Evolutionary conservation across 2,797 vertebrate genomes (phyloP).

Genomic region (Heteromormyrus szaboi): DNA sequence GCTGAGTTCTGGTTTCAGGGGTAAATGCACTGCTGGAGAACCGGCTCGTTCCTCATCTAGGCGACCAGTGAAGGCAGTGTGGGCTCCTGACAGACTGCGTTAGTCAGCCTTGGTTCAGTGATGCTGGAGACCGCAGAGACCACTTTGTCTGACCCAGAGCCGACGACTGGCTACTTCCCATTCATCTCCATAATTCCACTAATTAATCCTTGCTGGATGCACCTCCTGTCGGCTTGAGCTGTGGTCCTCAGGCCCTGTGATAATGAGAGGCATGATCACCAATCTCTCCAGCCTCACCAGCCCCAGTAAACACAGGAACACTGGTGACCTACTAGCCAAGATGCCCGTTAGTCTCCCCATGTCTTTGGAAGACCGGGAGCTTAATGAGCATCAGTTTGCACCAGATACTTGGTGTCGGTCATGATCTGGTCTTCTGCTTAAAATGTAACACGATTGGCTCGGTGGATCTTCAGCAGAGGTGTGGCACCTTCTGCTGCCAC

Average conservation of each 20-base stretch:
- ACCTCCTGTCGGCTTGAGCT: background rate
- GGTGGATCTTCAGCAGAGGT: background rate
- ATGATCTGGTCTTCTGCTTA: background rate
- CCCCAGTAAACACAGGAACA: background rate
- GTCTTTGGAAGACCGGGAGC: background rate
- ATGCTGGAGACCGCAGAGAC: background rate
- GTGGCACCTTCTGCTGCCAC: background rate
- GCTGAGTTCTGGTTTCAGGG: background rate
- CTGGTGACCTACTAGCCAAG: background rate
- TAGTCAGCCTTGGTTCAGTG: background rate
- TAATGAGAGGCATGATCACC: background rate
- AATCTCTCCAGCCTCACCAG: background rate
- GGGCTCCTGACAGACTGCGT: background rate
- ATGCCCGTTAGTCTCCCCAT: background rate
- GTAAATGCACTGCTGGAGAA: background rate
- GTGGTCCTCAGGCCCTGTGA: background rate
- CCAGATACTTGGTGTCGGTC: background rate
- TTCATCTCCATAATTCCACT: slow-evolving; percentile 2
- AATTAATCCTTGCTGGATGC: background rate
- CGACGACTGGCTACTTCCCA: background rate
- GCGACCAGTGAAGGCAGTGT: background rate
- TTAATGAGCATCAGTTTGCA: background rate
- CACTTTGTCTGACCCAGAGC: background rate
- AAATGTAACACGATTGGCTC: background rate
- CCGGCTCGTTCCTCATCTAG: background rate